These are phyloP conservation scores for Chalcis sispes DNA, from an alignment of 2,888 invertebrate genomes.

Conservation along the genomic window DNA sequence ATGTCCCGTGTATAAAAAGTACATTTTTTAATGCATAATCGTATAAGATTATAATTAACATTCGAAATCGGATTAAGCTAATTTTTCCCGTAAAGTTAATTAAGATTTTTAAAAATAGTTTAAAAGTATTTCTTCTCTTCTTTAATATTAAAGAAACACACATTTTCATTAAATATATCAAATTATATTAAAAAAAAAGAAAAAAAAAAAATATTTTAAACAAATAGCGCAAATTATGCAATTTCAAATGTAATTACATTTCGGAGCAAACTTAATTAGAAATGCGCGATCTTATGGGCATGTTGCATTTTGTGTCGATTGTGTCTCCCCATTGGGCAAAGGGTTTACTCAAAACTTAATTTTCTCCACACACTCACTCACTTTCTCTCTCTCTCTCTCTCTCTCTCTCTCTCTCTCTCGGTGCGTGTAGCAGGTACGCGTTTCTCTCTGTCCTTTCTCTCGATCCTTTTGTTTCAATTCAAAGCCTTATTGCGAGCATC, in stretches of 20 bases:
- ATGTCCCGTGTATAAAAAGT: not conserved
- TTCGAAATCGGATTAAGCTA: too few species aligned
- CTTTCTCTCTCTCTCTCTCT: slow-evolving; percentile 34
- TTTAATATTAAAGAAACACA: too few species aligned
- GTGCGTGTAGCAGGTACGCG: not conserved
- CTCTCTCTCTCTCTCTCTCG: slow-evolving; percentile 4
- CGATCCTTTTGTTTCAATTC: slow-evolving; percentile 29
- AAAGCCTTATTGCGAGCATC: slow-evolving; percentile 46
- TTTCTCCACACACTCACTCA: slow-evolving; percentile 42
- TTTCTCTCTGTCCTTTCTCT: slow-evolving; percentile 25
- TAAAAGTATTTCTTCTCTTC: too few species aligned
- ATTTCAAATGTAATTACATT: slow-evolving; percentile 63
- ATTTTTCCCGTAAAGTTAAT: not conserved
- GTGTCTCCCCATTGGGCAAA: slow-evolving; percentile 15
- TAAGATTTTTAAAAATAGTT: too few species aligned
- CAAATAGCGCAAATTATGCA: slow-evolving; percentile 60
- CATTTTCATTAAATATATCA: too few species aligned
- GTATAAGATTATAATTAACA: too few species aligned
- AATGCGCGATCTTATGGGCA: slow-evolving; percentile 17
- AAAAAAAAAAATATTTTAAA: slow-evolving; percentile 59
- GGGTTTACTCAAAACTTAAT: slow-evolving; percentile 39
- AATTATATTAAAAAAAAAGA: too few species aligned
- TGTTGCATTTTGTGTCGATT: slow-evolving; percentile 41
- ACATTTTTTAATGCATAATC: too few species aligned
- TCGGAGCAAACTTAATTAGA: slow-evolving; percentile 38